Conservation (phyloP, 2,797 vertebrate genomes). For the Melanotaenia maccullochi region DNA sequence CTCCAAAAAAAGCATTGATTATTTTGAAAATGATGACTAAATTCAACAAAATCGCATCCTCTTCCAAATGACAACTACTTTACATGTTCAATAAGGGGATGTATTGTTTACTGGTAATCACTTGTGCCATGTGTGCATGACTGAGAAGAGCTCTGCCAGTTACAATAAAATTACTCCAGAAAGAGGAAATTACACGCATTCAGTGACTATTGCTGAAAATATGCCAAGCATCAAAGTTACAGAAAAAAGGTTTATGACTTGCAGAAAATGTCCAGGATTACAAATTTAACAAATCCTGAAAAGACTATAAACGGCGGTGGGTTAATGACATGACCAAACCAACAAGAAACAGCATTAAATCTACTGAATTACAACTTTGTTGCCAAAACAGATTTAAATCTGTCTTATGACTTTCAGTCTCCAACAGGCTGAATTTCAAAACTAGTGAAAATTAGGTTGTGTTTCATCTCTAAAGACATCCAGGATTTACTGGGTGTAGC, state of each 20-base stretch:
- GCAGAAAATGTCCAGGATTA: background rate
- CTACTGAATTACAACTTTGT: background rate
- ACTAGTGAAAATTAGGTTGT: constrained; percentile 51
- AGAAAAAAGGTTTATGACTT: background rate
- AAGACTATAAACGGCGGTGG: background rate
- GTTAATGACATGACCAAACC: background rate
- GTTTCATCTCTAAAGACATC: constrained; percentile 40
- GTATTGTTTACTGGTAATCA: background rate
- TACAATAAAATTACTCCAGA: background rate
- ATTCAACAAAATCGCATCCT: background rate
- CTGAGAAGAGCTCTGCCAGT: background rate
- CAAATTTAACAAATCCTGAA: background rate
- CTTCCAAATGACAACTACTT: background rate
- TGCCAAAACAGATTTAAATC: background rate
- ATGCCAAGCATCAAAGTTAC: background rate
- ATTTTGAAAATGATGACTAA: background rate
- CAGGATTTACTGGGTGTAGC: constrained; percentile 55
- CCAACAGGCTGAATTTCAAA: constrained; percentile 20
- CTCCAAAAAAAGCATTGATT: background rate
- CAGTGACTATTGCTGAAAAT: background rate
- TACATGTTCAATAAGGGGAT: background rate
- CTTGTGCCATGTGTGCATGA: background rate
- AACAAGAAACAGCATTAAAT: background rate
- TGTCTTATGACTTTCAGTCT: constrained; percentile 12
- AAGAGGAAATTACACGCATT: background rate